Evolutionary conservation across 2,888 invertebrate species (phyloP).

Genomic region (Agonum fuliginosum): DNA sequence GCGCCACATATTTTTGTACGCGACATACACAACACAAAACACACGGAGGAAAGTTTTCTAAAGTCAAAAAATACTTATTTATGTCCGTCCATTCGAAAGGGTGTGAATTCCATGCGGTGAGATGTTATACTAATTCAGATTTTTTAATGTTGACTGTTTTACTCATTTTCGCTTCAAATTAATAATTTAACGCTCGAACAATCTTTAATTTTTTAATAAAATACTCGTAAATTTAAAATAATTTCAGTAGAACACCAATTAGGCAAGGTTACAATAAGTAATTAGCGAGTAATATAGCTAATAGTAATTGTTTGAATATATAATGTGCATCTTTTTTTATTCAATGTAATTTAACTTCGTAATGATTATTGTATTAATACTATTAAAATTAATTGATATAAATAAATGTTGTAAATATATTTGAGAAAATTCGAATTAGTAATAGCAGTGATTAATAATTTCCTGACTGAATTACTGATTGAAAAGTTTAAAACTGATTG

Average conservation of each 20-base stretch:
- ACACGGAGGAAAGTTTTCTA: constrained; percentile 3
- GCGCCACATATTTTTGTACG: constrained; percentile 52
- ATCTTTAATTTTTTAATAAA: too few relatives aligned
- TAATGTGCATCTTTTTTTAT: too few relatives aligned
- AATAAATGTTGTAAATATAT: background rate
- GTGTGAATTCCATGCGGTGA: constrained; percentile 6
- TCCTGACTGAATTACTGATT: constrained; percentile 30
- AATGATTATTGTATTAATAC: too few relatives aligned
- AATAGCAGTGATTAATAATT: constrained; percentile 18
- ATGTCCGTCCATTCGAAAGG: constrained; percentile 46
- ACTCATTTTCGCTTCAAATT: too few relatives aligned
- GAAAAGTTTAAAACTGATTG: constrained; percentile 6
- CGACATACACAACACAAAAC: constrained; percentile 44
- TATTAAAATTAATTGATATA: background rate
- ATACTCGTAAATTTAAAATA: too few relatives aligned
- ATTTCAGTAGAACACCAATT: too few relatives aligned
- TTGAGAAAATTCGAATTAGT: background rate
- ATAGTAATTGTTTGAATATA: too few relatives aligned
- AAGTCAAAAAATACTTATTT: constrained; percentile 26
- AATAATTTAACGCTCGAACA: too few relatives aligned
- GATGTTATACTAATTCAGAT: background rate
- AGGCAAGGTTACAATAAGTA: too few relatives aligned
- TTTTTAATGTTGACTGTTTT: too few relatives aligned
- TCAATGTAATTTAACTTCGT: too few relatives aligned
- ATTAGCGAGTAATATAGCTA: too few relatives aligned